Conservation (phyloP, 2,888 invertebrate species). For the Acleris literana region DNA sequence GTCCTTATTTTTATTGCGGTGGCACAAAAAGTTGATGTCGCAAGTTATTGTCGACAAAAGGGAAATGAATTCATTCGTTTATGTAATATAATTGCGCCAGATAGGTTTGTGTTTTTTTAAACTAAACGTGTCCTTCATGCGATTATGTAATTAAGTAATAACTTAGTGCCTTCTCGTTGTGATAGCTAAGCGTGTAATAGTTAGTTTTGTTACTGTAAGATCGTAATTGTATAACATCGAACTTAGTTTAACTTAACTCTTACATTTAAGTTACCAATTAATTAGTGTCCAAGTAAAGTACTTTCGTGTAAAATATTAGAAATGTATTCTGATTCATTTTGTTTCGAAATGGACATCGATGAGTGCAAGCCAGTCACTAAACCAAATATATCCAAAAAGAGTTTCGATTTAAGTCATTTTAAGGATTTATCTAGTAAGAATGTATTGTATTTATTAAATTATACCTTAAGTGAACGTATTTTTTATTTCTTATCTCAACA, state of each 20-base stretch:
- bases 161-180: conserved; percentile 37
- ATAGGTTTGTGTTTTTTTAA: background rate
- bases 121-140: background rate
- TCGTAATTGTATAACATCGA: conserved; percentile 17
- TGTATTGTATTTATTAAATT: conserved; percentile 34
- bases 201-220: conserved; percentile 22
- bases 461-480: conserved; percentile 18
- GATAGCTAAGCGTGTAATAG: conserved; percentile 36
- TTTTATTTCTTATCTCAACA: background rate
- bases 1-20: too few species aligned
- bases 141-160: background rate
- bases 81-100: background rate
- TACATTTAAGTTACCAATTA: conserved; percentile 32
- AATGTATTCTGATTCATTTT: conserved; percentile 23
- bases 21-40: too few species aligned
- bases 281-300: conserved; percentile 1
- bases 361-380: conserved; percentile 42
- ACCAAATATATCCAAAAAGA: conserved; percentile 24
- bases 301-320: conserved; percentile 19
- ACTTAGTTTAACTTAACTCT: conserved; percentile 2
- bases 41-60: background rate
- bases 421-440: conserved; percentile 24
- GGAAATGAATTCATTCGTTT: background rate
- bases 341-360: conserved; percentile 22
- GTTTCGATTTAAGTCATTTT: conserved; percentile 5